Percentiles rank a stretch among this genome's conserved stretches.
Evolutionary conservation across 2,113 vertebrate genomes (phyloP).

Genomic region (Notarius quadriscutis): DNA sequence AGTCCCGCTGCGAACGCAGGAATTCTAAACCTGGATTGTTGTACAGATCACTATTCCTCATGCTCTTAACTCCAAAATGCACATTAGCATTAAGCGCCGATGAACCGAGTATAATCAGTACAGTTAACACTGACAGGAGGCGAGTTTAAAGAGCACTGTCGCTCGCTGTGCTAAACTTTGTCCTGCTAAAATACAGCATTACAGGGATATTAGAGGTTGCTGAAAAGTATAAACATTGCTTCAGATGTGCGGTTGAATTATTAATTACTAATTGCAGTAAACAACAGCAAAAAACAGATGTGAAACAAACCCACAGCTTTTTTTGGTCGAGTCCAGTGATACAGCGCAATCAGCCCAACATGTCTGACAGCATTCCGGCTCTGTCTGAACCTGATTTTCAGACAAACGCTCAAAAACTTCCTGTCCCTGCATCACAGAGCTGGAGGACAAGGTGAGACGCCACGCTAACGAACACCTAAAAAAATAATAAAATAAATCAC

Average conservation of each 20-base stretch:
- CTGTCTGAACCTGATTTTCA: background rate
- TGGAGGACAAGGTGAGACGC: background rate
- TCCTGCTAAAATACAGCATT: background rate
- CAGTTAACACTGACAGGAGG: background rate
- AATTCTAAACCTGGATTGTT: background rate
- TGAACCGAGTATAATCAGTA: background rate
- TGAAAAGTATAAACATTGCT: background rate
- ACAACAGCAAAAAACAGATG: background rate
- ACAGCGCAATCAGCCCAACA: background rate
- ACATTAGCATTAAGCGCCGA: background rate
- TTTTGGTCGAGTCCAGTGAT: background rate
- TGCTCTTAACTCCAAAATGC: background rate
- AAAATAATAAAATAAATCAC: background rate
- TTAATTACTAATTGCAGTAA: background rate
- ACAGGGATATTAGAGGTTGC: background rate
- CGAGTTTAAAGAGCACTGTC: background rate
- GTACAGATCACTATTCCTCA: background rate
- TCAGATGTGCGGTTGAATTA: no score
- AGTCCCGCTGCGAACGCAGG: background rate
- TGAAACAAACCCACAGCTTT: background rate
- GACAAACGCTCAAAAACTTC: background rate
- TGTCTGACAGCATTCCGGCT: constrained; percentile 12
- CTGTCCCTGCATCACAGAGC: background rate
- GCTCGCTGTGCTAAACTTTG: background rate
- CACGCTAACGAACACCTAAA: background rate